Conservation (phyloP, 2,797 vertebrate genomes). For the Phalloptychus januarius region DNA sequence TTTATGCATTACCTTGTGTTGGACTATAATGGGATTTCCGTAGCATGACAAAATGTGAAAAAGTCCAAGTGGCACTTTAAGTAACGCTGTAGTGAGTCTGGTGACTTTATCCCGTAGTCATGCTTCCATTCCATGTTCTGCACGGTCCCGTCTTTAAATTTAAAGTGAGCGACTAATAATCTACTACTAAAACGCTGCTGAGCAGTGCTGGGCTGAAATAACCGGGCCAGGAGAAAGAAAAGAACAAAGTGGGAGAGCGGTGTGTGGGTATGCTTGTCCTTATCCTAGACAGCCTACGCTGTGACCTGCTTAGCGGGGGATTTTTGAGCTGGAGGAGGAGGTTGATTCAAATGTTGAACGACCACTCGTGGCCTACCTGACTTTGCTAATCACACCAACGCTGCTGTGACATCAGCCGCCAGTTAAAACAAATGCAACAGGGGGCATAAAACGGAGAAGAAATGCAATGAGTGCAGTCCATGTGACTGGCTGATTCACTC, state of each 20-base stretch:
- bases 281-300: constrained; percentile 63
- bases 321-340: constrained; percentile 59
- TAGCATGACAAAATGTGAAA: not conserved
- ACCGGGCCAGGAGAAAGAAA: constrained; percentile 43
- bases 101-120: constrained; percentile 1
- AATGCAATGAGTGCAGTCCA: not conserved
- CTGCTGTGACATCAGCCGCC: constrained; percentile 43
- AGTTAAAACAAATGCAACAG: constrained; percentile 18
- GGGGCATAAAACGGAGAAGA: not conserved
- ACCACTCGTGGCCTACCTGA: constrained; percentile 65
- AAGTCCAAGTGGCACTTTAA: not conserved
- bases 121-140: constrained; percentile 5
- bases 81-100: not conserved
- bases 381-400: constrained; percentile 63
- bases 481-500: not conserved
- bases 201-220: constrained; percentile 35
- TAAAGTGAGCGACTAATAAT: not conserved
- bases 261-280: constrained; percentile 59
- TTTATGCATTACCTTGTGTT: not conserved
- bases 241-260: constrained; percentile 67
- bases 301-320: constrained; percentile 58
- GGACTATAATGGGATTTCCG: not conserved
- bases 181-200: constrained; percentile 18
- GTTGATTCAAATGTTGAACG: constrained; percentile 64
- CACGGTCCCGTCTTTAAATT: constrained; percentile 4